Percentiles rank a stretch among this genome's conserved stretches.
phyloP scores from a whole-genome alignment of 2,113 vertebrate species.

The Clarias gariepinus region DNA sequence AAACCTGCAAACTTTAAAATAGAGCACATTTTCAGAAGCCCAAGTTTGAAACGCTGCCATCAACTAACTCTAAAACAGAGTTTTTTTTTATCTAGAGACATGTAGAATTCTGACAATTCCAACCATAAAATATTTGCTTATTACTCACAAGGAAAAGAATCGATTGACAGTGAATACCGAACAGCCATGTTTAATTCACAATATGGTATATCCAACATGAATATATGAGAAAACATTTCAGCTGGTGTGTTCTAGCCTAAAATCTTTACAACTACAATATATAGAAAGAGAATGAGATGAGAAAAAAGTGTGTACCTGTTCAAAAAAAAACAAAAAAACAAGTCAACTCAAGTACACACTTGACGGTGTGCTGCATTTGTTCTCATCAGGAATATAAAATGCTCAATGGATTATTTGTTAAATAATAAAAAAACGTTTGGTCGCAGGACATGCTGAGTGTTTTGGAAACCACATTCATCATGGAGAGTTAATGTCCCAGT shows the following conservation, averaged over 20 bases:
- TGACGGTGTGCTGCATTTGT: conserved; percentile 70
- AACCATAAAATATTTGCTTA: neutral
- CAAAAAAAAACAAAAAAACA: conserved; percentile 57
- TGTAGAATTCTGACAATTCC: neutral
- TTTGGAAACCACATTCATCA: conserved; percentile 6
- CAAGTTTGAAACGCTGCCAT: neutral
- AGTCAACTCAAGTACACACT: conserved; percentile 63
- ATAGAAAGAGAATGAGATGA: conserved; percentile 6
- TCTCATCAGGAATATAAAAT: conserved; percentile 56
- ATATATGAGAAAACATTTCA: conserved; percentile 67
- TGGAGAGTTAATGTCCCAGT: neutral
- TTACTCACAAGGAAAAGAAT: neutral
- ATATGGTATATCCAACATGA: conserved; percentile 66
- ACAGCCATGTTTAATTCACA: conserved; percentile 73
- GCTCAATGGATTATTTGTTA: conserved; percentile 44
- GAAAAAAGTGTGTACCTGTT: neutral
- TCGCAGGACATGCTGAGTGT: neutral
- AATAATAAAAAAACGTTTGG: conserved; percentile 36
- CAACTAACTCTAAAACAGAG: neutral
- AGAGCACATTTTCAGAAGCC: neutral
- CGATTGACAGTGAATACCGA: conserved; percentile 61
- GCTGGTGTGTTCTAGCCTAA: conserved; percentile 65
- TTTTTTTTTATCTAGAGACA: neutral
- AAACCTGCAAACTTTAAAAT: neutral
- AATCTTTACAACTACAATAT: conserved; percentile 57